Conservation (phyloP, 1,140 invertebrate species). For the Stegodyphus dumicola region DNA sequence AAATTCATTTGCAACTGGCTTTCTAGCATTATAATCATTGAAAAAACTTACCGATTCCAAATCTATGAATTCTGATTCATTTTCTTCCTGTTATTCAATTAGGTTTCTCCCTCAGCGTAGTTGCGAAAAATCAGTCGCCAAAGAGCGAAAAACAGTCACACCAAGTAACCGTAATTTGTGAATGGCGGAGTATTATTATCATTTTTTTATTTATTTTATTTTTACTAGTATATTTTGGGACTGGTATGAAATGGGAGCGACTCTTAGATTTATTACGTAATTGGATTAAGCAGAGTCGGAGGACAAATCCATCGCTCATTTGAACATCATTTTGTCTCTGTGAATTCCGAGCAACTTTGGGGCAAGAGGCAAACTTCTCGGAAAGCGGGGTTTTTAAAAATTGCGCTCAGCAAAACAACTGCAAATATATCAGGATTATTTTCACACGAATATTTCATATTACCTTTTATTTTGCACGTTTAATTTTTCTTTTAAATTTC, state of each 20-base stretch:
- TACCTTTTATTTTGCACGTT: not conserved
- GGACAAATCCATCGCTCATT: conserved; percentile 58
- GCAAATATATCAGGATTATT: not conserved
- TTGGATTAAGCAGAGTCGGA: conserved; percentile 30
- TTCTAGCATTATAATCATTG: too few relatives aligned
- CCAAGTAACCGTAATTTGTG: too few relatives aligned
- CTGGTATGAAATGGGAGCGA: conserved; percentile 40
- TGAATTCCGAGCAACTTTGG: conserved; percentile 30
- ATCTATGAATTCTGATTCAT: not conserved
- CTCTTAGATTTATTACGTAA: conserved; percentile 58
- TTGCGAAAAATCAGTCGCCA: not conserved
- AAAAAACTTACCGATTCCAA: too few relatives aligned
- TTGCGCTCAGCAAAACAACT: not conserved
- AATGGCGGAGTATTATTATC: not conserved
- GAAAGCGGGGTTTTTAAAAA: not conserved
- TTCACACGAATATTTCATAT: not conserved
- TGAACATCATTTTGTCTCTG: conserved; percentile 54
- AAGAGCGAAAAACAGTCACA: too few relatives aligned
- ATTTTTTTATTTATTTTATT: not conserved
- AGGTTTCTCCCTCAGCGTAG: not conserved
- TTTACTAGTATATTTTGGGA: not conserved
- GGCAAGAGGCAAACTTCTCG: not conserved
- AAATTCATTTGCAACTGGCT: too few relatives aligned
- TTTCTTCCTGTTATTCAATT: not conserved
- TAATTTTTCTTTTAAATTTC: not conserved